Evolutionary conservation across 2,888 invertebrate genomes (phyloP), one percentile per base, ranked within the genome.

Genomic region (Drosophila anomelani): DNA sequence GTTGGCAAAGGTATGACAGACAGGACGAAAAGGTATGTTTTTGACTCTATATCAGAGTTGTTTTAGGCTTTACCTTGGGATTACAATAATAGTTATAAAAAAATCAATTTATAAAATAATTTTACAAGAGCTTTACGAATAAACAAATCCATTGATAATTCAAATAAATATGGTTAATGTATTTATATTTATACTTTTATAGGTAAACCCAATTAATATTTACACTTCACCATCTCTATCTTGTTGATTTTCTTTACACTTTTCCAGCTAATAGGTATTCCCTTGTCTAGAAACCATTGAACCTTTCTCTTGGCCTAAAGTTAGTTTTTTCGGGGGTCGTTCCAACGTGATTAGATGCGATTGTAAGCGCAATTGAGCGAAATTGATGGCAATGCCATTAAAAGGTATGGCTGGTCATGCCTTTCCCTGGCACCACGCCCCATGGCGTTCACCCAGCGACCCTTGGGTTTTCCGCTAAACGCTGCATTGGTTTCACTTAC

Each of bases 331-430:
- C 46, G 58, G 58, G 59, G 75, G 75, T 88, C 80, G 81, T 84
- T 84, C 38, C 77, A 67, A 80, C 73, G 80, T 88, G 85, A 86
- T 86, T 88, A 86, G 88, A 86, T 86, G 85, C 87, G 85, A 88
- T 86, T 86, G 85, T 88, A 85, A 71, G 88, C 76, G 88, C 88
- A 86, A 88, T 88, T 88, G 88, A 86, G 88, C 85, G 80, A 86
- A 86, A 88, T 88, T 86, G 88, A 86, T 86, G 85, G 88, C 85
- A 81, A 78, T 86, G 80, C 80, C 66, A 80, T 84, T 88, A 88
- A 84, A 86, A 84, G 88, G 87, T 86, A 88, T 79, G 75, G 75
- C 75, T 60, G 56, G 75, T 61, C 72, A 47, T 67, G 47, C 60
- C 64, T 68, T 44, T 56, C 43, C 61, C 60, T 3, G 17, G 17